Base-by-base conservation (phyloP, 1,140 invertebrate genomes). In the Caenorhabditis inopinata region DNA sequence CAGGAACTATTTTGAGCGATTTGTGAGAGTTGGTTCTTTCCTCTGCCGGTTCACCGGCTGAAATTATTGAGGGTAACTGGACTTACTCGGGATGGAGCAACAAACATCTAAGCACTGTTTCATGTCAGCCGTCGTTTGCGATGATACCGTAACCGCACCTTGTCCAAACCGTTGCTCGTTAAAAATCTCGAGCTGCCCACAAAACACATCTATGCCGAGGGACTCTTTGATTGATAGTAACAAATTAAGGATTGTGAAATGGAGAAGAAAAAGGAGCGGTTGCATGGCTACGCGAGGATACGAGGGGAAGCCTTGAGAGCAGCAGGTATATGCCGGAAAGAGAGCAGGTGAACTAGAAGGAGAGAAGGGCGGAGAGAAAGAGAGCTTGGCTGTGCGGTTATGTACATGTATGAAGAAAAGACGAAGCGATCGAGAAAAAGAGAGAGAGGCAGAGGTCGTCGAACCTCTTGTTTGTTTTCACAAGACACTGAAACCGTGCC, bases 61-160 rank as follows among this genome's bases (percentile, higher is more conserved):
- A n/a, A n/a, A n/a, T n/a, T n/a, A n/a, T n/a, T n/a, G n/a, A n/a
- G n/a, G n/a, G n/a, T n/a, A n/a, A n/a, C n/a, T n/a, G n/a, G n/a
- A n/a, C n/a, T 82, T 27, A 83, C 82, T 83, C 23, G 81, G 82
- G 18, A 83, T 77, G 16, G 42, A 46, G 35, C 82, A 83, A 51
- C 82, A 83, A 21, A 74, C 49, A 35, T 83, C 79, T 18, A 83
- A 29, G 46, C 82, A 83, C 80, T 83, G 79, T 53, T 83, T 83
- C 53, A 83, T 47, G 45, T 83, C 82, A 49, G 42, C 32, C 18
- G 82, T 82, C 47, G 53, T 51, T 78, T 78, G 82, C 1, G 82
- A 82, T 16, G 47, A 49, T 38, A 83, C 38, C 3, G 48, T 74
- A 46, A 75, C 18, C 6, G 76, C 58, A 29, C 68, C 48, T 27